Conservation (phyloP, 2,797 vertebrate genomes). For the Scleropages formosus region DNA sequence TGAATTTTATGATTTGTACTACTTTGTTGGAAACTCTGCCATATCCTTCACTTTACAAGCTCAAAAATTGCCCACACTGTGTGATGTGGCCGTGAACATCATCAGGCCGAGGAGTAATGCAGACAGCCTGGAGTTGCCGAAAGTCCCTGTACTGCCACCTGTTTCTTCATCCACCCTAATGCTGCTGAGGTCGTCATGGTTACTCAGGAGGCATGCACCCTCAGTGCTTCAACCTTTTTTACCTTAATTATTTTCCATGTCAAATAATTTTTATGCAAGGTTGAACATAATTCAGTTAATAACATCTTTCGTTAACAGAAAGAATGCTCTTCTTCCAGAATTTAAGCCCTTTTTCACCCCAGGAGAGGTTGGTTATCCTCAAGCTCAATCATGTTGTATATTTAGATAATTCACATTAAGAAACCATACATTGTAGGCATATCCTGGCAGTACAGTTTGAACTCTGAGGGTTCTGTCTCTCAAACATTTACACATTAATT, state of each 20-base stretch:
- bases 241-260: neutral
- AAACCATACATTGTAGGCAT: too few relatives aligned
- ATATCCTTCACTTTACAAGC: neutral
- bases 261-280: neutral
- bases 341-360: constrained; percentile 96
- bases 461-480: too few relatives aligned
- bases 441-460: too few relatives aligned
- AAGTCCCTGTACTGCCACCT: constrained; percentile 90
- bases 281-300: neutral
- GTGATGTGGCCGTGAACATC: constrained; percentile 97
- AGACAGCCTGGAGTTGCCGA: constrained; percentile 95
- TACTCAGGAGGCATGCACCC: neutral
- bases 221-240: constrained; percentile 7
- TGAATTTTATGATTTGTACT: neutral
- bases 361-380: constrained; percentile 73
- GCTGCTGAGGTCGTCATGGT: neutral
- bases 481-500: too few relatives aligned
- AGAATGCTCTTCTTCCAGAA: constrained; percentile 94
- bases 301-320: constrained; percentile 83
- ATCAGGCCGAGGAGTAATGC: constrained; percentile 97
- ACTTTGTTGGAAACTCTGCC: neutral
- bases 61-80: constrained; percentile 96
- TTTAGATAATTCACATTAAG: too few relatives aligned
- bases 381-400: too few relatives aligned
- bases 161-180: constrained; percentile 93